A percentile compares a stretch with the other conserved stretches of the same genome.
Evolutionary conservation across 2,113 vertebrate genomes (phyloP).

Genomic region (Cheilinus undulatus): DNA sequence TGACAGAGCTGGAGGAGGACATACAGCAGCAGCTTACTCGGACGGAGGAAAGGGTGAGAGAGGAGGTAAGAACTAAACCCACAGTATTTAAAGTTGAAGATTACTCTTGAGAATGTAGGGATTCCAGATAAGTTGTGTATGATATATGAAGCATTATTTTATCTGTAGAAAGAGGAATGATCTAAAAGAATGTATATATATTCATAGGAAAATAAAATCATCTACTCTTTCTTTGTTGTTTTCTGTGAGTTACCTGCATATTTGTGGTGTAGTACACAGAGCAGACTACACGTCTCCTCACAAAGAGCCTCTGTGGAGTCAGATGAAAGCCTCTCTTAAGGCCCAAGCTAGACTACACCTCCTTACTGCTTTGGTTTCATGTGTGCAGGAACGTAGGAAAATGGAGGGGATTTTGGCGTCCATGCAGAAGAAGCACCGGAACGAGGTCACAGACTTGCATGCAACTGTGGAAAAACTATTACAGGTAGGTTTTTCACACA

Average conservation of each 20-base stretch:
- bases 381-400: conserved; percentile 80
- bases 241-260: conserved; percentile 51
- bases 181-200: not conserved
- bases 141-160: not conserved
- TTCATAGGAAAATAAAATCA: not conserved
- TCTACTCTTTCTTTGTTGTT: not conserved
- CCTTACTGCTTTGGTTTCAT: conserved; percentile 64
- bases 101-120: not conserved
- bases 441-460: conserved; percentile 77
- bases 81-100: conserved; percentile 18
- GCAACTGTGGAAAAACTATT: conserved; percentile 74
- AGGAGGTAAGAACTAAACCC: too few species aligned
- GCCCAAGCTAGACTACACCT: conserved; percentile 16
- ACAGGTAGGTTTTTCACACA: conserved; percentile 65
- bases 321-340: conserved; percentile 68
- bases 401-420: conserved; percentile 70
- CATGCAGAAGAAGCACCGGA: conserved; percentile 78
- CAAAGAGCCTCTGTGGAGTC: conserved; percentile 71
- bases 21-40: conserved; percentile 77
- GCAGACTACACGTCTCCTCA: conserved; percentile 49
- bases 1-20: conserved; percentile 84
- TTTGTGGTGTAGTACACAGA: conserved; percentile 37
- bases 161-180: not conserved
- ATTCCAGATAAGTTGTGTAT: not conserved
- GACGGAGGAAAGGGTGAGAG: conserved; percentile 74